Base-by-base conservation (phyloP, 2,113 vertebrate species). In the Carlito syrichta region DNA sequence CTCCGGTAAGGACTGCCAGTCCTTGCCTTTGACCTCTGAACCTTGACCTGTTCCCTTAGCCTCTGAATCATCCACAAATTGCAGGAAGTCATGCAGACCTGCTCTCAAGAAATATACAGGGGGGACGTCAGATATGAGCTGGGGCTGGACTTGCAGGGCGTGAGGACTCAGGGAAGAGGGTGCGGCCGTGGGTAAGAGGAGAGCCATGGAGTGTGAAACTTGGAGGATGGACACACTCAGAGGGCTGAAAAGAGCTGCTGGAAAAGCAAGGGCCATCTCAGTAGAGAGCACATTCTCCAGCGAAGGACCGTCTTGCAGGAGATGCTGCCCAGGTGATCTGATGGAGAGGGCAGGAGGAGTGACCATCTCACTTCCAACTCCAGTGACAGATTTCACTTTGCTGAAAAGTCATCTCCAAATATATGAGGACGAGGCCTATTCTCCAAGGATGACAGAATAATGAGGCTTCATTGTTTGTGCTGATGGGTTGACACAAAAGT, bases 361-460 rank as follows among this genome's bases (percentile, higher is more conserved):
- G 27, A 30, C 14, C 3, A 14, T 30, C 77, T 96, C 63, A 48
- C n/a, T 60, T 83, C 60, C 19, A 71, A 56, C 17, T n/a, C 63
- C 38, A 81, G 71, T 20, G 6, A 45, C 56, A 60, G 48, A 82
- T 40, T 40, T 52, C 19, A 54, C 35, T 77, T 56, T 48, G 77
- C 60, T 56, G 43, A 69, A 91, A 88, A 43, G 45, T 76, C 58
- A 22, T 87, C 58, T 83, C 38, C 76, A 87, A 71, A 38, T 63
- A 20, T 20, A 22, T 77, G 66, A 69, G 38, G 10, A 52, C 32
- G 7, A 56, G 71, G 8, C 35, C 14, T 20, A 48, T 84, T 88
- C 23, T 52, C 35, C 48, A 32, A 78, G 52, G 38, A 77, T 77
- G 40, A 63, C n/a, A 69, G 20, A 63, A 10, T 69, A 78, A 62